Conservation (phyloP, 2,888 invertebrate genomes). For the Platypus cylindrus region DNA sequence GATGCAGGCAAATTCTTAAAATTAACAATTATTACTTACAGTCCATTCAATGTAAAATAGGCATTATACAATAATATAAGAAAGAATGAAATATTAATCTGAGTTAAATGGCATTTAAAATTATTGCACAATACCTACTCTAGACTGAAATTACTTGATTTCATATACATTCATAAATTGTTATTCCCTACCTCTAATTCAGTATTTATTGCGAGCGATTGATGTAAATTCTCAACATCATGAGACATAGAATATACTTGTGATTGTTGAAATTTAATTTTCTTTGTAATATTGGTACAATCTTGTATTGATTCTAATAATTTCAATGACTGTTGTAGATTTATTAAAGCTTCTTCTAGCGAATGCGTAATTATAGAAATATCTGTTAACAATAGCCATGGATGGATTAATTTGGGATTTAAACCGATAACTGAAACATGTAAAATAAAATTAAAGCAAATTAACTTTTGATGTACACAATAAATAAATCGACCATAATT, state of each 20-base stretch:
- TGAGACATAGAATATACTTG: conserved; percentile 34
- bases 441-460: conserved; percentile 1
- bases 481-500: conserved; percentile 3
- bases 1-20: conserved; percentile 5
- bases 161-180: not conserved
- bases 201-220: conserved; percentile 5
- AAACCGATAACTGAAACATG: conserved; percentile 29
- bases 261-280: conserved; percentile 29
- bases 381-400: conserved; percentile 38
- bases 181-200: not conserved
- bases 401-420: conserved; percentile 36
- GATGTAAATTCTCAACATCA: conserved; percentile 37
- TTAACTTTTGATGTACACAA: conserved; percentile 2
- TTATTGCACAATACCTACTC: no score
- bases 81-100: no score
- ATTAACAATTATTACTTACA: conserved; percentile 2
- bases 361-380: conserved; percentile 40
- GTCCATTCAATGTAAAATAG: no score
- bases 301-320: conserved; percentile 26
- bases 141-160: not conserved
- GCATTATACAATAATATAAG: no score
- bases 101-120: no score
- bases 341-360: conserved; percentile 37
- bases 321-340: conserved; percentile 31
- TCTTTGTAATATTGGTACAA: conserved; percentile 23